Conservation (phyloP, 2,888 invertebrate species). For the Tetragnatha montana region DNA sequence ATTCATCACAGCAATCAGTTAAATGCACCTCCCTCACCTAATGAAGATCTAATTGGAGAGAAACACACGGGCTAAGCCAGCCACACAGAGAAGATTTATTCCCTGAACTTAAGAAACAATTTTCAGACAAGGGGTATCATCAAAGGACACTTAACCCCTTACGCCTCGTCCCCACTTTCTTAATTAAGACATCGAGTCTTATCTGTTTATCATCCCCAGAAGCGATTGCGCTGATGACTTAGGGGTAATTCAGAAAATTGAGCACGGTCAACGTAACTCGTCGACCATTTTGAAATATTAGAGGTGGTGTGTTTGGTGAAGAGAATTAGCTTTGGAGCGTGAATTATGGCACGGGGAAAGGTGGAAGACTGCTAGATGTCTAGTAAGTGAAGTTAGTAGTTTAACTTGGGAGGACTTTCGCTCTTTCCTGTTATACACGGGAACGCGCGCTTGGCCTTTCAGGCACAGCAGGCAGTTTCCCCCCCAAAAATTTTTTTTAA, state of each 20-base stretch:
- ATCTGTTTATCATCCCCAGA: neutral
- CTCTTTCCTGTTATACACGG: too few relatives aligned
- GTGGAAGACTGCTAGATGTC: too few relatives aligned
- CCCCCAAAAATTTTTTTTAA: too few relatives aligned
- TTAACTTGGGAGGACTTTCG: too few relatives aligned
- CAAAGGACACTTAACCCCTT: neutral
- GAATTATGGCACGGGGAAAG: too few relatives aligned
- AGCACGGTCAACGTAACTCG: neutral
- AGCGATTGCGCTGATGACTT: neutral
- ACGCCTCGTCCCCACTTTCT: neutral
- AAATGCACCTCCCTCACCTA: neutral
- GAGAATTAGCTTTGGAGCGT: too few relatives aligned
- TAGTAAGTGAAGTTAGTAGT: too few relatives aligned
- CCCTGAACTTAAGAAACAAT: neutral
- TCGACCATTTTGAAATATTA: neutral
- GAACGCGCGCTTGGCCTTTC: too few relatives aligned
- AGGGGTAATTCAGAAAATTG: neutral
- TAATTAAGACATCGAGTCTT: neutral
- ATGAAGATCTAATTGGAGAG: neutral
- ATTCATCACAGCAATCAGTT: neutral
- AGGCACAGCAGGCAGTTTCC: too few relatives aligned
- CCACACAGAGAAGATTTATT: neutral
- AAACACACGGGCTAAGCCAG: neutral
- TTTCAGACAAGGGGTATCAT: neutral
- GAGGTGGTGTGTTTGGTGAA: too few relatives aligned